These are phyloP conservation scores for Stomatorhinus ivindoensis DNA, from an alignment of 2,113 vertebrate species.

Conservation along the genomic window DNA sequence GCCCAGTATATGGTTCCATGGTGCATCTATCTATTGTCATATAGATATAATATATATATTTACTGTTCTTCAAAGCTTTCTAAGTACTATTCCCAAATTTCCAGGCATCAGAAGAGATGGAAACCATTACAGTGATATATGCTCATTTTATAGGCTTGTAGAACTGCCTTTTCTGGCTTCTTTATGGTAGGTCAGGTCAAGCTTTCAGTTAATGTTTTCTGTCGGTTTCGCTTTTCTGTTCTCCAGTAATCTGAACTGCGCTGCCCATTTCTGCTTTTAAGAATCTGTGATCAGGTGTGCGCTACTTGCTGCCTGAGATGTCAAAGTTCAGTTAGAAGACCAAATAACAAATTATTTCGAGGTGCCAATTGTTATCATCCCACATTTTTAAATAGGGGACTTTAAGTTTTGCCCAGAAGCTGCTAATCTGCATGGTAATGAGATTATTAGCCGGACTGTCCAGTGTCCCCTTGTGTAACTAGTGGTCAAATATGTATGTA, in stretches of 20 bases:
- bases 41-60: background rate
- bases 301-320: background rate
- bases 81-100: background rate
- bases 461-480: background rate
- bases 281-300: background rate
- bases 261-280: background rate
- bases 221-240: background rate
- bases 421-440: conserved; percentile 7
- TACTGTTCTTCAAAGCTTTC: background rate
- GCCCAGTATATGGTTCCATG: background rate
- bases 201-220: background rate
- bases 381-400: background rate
- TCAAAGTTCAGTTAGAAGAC: conserved; percentile 1
- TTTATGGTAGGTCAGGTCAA: background rate
- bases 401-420: background rate
- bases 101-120: background rate
- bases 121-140: background rate
- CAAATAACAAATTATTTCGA: background rate
- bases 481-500: background rate
- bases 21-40: background rate
- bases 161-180: background rate
- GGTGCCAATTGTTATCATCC: conserved; percentile 1
- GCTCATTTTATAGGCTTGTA: background rate
- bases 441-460: background rate
- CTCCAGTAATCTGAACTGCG: background rate